Conservation (phyloP, 2,888 invertebrate species). For the Agonopterix heracliana region DNA sequence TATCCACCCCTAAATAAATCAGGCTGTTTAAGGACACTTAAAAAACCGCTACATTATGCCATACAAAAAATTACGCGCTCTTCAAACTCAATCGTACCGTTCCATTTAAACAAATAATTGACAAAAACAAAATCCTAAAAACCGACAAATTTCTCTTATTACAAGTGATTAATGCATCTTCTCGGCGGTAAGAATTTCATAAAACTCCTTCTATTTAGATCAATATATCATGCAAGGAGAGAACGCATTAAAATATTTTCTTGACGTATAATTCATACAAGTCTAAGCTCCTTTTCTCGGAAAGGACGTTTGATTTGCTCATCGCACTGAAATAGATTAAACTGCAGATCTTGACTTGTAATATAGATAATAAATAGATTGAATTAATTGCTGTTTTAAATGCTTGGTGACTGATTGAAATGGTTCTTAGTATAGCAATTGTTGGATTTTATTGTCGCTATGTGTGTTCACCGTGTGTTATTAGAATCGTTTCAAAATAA, state of each 20-base stretch:
- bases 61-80: too few relatives aligned
- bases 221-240: slow-evolving; percentile 30
- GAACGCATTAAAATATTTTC: slow-evolving; percentile 60
- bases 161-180: slow-evolving; percentile 35
- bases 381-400: slow-evolving; percentile 35
- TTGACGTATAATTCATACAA: slow-evolving; percentile 27
- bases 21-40: too few relatives aligned
- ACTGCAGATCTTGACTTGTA: slow-evolving; percentile 32
- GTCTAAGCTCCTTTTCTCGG: slow-evolving; percentile 24
- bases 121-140: too few relatives aligned
- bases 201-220: slow-evolving; percentile 29
- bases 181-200: background rate
- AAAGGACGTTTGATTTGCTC: slow-evolving; percentile 20
- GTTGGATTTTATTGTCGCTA: too few relatives aligned
- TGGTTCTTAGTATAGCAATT: background rate
- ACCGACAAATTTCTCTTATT: slow-evolving; percentile 22
- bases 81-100: too few relatives aligned
- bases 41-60: too few relatives aligned
- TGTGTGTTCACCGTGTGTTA: too few relatives aligned
- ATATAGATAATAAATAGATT: slow-evolving; percentile 37
- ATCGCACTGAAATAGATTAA: slow-evolving; percentile 11
- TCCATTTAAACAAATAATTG: too few relatives aligned
- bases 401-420: background rate
- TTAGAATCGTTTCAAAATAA: too few relatives aligned
- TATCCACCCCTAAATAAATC: too few relatives aligned